Evolutionary conservation across 1,140 invertebrate genomes (phyloP).

Genomic region (Galendromus occidentalis): DNA sequence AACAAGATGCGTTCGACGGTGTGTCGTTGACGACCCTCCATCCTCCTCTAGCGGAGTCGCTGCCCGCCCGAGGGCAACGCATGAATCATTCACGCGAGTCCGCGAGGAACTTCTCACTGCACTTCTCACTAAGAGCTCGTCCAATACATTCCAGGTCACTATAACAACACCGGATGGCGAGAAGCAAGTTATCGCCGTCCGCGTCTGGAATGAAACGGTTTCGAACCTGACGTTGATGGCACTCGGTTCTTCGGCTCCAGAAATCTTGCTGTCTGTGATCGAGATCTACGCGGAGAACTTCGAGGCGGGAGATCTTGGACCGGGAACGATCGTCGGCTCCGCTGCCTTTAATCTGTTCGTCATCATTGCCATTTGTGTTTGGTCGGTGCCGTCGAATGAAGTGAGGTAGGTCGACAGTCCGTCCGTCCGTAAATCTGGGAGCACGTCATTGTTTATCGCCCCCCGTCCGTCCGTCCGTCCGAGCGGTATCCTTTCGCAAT

Average conservation of each 20-base stretch:
- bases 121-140: too few relatives aligned
- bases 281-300: conserved; percentile 84
- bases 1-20: too few relatives aligned
- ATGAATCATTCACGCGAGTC: too few relatives aligned
- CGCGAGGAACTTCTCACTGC: too few relatives aligned
- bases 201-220: conserved; percentile 86
- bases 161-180: conserved; percentile 58
- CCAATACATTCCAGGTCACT: conserved; percentile 35
- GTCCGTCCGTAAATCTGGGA: too few relatives aligned
- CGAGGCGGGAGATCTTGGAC: conserved; percentile 84
- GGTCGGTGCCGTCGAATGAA: conserved; percentile 72
- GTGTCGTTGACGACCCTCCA: too few relatives aligned
- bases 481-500: too few relatives aligned
- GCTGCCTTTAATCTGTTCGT: conserved; percentile 97
- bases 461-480: too few relatives aligned
- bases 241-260: conserved; percentile 92
- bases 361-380: conserved; percentile 88
- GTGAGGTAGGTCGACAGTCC: conserved; percentile 37
- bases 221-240: conserved; percentile 98
- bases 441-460: too few relatives aligned
- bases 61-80: too few relatives aligned
- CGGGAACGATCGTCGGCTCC: conserved; percentile 93
- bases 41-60: too few relatives aligned
- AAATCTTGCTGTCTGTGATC: conserved; percentile 89
- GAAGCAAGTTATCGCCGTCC: conserved; percentile 57